phyloP scores from a whole-genome alignment of 92 coral and sea anemone species.

The Muricea muricata region DNA sequence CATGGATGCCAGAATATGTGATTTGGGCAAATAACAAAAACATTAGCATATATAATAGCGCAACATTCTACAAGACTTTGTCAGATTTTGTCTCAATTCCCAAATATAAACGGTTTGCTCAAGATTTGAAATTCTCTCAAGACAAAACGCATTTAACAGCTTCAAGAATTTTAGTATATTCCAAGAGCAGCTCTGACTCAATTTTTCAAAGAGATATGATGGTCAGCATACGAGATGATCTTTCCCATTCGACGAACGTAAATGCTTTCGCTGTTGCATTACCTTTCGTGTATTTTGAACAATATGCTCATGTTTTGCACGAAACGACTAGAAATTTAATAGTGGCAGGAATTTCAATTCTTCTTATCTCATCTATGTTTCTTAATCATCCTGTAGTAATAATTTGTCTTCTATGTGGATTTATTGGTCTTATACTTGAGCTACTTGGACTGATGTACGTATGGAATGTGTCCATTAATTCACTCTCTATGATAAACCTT shows the following conservation, averaged over 20 bases:
- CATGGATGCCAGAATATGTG: slow-evolving; percentile 69
- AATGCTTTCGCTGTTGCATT: slow-evolving; percentile 56
- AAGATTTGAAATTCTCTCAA: not conserved
- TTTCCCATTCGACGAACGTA: not conserved
- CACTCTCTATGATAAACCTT: slow-evolving; percentile 62
- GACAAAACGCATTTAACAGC: slow-evolving; percentile 16
- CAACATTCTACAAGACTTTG: slow-evolving; percentile 16
- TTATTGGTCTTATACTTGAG: slow-evolving; percentile 66
- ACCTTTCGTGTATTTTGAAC: slow-evolving; percentile 72
- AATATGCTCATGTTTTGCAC: slow-evolving; percentile 54
- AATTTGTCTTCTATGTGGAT: slow-evolving; percentile 57
- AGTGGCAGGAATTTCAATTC: slow-evolving; percentile 67
- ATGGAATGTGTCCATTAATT: slow-evolving; percentile 72
- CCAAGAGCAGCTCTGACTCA: not conserved
- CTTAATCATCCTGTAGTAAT: slow-evolving; percentile 57
- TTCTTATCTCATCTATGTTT: slow-evolving; percentile 66
- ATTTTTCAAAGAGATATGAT: slow-evolving; percentile 23
- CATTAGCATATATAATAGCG: not conserved
- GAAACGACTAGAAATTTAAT: slow-evolving; percentile 65
- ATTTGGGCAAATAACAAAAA: slow-evolving; percentile 23
- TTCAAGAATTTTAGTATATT: slow-evolving; percentile 15
- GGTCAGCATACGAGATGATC: slow-evolving; percentile 19
- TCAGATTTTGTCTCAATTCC: slow-evolving; percentile 21
- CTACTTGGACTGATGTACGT: slow-evolving; percentile 73
- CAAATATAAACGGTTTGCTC: slow-evolving; percentile 32